Evolutionary conservation across 2,888 invertebrate species (phyloP).

Genomic region (Drosophila kambysellisi): DNA sequence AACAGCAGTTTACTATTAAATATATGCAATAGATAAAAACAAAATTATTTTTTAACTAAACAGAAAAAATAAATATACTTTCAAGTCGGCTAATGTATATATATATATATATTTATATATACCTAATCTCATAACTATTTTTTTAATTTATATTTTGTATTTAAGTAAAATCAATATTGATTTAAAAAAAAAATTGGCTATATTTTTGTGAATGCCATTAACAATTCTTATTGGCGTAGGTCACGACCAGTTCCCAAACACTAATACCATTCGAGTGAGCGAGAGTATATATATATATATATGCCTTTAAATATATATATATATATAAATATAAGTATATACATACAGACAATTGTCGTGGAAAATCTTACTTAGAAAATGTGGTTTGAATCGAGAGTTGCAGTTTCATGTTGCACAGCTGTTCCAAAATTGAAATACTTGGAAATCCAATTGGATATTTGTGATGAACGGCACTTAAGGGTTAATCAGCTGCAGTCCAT

Average conservation of each 20-base stretch:
- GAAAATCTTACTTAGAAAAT: slow-evolving; percentile 20
- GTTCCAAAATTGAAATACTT: slow-evolving; percentile 1
- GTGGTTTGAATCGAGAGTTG: slow-evolving; percentile 1
- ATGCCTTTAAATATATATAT: background rate
- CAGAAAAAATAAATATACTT: background rate
- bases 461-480: slow-evolving; percentile 1
- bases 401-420: slow-evolving; percentile 25
- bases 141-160: background rate
- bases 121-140: background rate
- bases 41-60: no score
- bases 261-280: background rate
- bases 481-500: slow-evolving; percentile 30
- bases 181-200: background rate
- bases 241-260: slow-evolving; percentile 10
- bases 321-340: background rate
- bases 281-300: background rate
- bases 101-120: no score
- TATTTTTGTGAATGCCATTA: background rate
- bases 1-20: background rate
- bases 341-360: background rate
- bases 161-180: background rate
- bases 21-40: background rate
- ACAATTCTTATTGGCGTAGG: slow-evolving; percentile 19
- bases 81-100: no score
- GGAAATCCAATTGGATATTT: slow-evolving; percentile 17